Evolutionary conservation across 1,140 invertebrate species (phyloP).

Genomic region (Riptortus pedestris): DNA sequence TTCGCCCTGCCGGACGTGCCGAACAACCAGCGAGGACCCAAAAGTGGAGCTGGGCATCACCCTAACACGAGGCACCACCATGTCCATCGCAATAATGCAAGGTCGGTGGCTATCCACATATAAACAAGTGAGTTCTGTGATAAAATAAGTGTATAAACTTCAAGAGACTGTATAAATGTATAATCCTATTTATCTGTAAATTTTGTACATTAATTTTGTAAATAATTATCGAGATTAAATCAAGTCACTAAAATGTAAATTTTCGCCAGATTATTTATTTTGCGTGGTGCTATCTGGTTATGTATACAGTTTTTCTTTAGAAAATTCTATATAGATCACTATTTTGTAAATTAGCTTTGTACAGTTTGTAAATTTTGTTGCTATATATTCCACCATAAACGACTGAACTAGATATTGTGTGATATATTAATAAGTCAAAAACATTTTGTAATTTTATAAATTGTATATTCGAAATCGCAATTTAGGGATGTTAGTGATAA

Average conservation of each 20-base stretch:
- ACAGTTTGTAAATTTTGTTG: conserved; percentile 20
- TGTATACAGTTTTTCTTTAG: conserved; percentile 6
- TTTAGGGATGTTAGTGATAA: conserved; percentile 24
- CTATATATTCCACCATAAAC: conserved; percentile 21
- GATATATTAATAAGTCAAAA: conserved; percentile 28
- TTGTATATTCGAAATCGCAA: conserved; percentile 23
- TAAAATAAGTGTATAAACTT: conserved; percentile 15
- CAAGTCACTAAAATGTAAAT: conserved; percentile 25
- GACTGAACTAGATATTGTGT: conserved; percentile 27
- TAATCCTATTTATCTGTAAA: conserved; percentile 19
- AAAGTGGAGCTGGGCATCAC: conserved; percentile 34
- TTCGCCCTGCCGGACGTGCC: conserved; percentile 81
- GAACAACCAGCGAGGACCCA: conserved; percentile 48
- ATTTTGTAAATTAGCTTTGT: conserved; percentile 24
- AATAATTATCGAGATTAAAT: conserved; percentile 7
- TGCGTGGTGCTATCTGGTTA: conserved; percentile 24
- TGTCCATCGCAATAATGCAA: conserved; percentile 37
- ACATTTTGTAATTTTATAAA: conserved; percentile 26
- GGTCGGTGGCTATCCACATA: conserved; percentile 51
- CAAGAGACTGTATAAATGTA: conserved; percentile 20
- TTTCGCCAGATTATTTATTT: conserved; percentile 22
- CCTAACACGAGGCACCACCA: conserved; percentile 38
- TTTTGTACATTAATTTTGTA: conserved; percentile 15
- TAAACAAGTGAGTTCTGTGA: conserved; percentile 34
- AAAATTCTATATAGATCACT: conserved; percentile 13